Base-by-base conservation (phyloP, 2,888 invertebrate species). In the Platypus cylindrus region DNA sequence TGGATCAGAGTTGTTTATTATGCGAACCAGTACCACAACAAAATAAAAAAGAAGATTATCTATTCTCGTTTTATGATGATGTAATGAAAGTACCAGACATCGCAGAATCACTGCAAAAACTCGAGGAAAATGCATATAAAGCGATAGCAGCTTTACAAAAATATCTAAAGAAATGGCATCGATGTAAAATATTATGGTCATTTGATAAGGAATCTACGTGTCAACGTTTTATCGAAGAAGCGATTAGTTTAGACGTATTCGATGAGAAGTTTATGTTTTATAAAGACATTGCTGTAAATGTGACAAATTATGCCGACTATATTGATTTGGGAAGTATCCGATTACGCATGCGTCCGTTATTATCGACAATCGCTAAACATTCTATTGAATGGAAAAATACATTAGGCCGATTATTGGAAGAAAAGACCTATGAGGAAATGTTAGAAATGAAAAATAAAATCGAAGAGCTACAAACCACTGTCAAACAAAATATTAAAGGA, bases 201-300 rank as follows among this genome's bases (percentile, higher is more conserved):
- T 75, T 67, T 51, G 84, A 86, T 54, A 86, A 85, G 56, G 59
- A 65, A 34, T 60, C 71, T 7, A 75, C 78, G 2, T 83, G 84
- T 47, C 79, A 84, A 47, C 79, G 79, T 54, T 90, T 87, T 64
- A 69, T 82, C 1, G 66, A 70, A 28, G 77, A 74, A 42, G 68
- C 67, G 44, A 70, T 67, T 38, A 69, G 72, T 4, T 65, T 82
- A 4, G 63, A 68, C 23, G 71, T 73, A 41, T 86, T 79, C 58
- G 87, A 91, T 51, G 82, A 87, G 49, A 83, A 82, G 56, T 80
- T 93, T 51, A 76, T 78, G 57, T 85, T 80, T 58, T 91, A 86
- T 59, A 75, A 77, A 48, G 75, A 77, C 44, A 75, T 85, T 5
- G 73, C 83, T 12, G 65, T 72, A 4, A 54, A 53, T 32, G 48